Conservation (phyloP, 2,888 invertebrate species). For the Ypsolopha sequella region DNA sequence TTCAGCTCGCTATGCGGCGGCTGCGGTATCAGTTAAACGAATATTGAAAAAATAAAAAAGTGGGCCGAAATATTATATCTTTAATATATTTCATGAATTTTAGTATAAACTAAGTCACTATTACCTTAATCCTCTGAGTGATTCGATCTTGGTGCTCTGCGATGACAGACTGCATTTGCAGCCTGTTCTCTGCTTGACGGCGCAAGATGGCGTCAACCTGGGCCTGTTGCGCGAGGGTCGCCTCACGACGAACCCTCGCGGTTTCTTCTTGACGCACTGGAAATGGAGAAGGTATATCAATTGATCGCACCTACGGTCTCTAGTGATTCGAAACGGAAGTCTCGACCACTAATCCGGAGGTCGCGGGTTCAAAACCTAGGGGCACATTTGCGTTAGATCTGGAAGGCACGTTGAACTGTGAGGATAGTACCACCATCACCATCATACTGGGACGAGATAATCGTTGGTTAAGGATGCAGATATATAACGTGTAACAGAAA, state of each 20-base stretch:
- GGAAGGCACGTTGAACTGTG: too few species aligned
- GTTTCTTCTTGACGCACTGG: conserved; percentile 55
- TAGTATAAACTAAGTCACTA: too few species aligned
- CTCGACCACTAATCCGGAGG: not conserved
- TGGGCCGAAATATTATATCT: too few species aligned
- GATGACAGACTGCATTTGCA: conserved; percentile 70
- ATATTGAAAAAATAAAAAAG: too few species aligned
- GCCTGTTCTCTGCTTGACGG: conserved; percentile 67
- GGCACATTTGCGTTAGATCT: too few species aligned
- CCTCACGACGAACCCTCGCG: conserved; percentile 61
- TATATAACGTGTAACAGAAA: too few species aligned
- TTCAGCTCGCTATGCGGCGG: too few species aligned
- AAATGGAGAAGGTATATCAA: not conserved
- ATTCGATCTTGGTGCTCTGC: conserved; percentile 73
- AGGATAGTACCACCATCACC: too few species aligned
- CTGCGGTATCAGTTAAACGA: too few species aligned
- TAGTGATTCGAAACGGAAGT: not conserved
- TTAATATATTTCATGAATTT: too few species aligned
- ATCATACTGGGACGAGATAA: too few species aligned
- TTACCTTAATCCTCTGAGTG: conserved; percentile 70
- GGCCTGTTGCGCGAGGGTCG: conserved; percentile 59
- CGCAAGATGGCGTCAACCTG: conserved; percentile 66
- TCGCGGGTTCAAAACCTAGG: not conserved
- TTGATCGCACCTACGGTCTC: not conserved
- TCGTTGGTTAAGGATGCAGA: too few species aligned